These are phyloP conservation scores for Tuta absoluta DNA, from an alignment of 2,888 invertebrate species.

Conservation along the genomic window DNA sequence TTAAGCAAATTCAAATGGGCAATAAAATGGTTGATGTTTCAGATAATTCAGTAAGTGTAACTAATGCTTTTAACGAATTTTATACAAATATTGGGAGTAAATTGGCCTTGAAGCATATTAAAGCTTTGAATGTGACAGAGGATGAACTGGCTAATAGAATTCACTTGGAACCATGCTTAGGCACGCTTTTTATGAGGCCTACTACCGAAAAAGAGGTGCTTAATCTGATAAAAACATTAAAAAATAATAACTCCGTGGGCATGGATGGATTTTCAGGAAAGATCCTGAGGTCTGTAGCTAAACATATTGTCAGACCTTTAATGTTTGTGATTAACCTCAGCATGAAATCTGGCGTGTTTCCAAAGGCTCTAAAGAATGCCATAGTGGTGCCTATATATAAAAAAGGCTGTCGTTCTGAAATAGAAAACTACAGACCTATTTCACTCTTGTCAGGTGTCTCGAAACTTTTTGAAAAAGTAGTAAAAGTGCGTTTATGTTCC, in stretches of 20 bases:
- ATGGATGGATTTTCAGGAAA: neutral
- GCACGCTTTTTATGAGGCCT: neutral
- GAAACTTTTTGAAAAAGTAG: slow-evolving; percentile 8
- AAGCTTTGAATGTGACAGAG: neutral
- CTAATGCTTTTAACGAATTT: neutral
- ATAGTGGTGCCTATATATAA: neutral
- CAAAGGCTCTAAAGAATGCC: neutral
- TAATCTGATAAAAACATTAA: neutral
- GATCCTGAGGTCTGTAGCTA: neutral
- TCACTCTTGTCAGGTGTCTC: neutral
- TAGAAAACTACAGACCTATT: neutral
- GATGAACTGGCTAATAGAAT: neutral
- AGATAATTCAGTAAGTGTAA: neutral
- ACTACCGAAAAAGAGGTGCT: neutral
- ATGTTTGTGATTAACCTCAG: neutral
- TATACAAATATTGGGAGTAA: neutral
- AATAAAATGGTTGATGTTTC: neutral
- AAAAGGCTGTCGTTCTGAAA: neutral
- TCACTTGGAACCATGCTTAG: no score
- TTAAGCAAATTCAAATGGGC: neutral
- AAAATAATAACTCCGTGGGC: neutral
- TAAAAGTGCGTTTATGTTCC: neutral
- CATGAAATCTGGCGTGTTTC: neutral
- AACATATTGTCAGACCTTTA: neutral
- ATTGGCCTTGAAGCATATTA: neutral